Conservation (phyloP, 2,888 invertebrate species). For the Drosophila longiperda region DNA sequence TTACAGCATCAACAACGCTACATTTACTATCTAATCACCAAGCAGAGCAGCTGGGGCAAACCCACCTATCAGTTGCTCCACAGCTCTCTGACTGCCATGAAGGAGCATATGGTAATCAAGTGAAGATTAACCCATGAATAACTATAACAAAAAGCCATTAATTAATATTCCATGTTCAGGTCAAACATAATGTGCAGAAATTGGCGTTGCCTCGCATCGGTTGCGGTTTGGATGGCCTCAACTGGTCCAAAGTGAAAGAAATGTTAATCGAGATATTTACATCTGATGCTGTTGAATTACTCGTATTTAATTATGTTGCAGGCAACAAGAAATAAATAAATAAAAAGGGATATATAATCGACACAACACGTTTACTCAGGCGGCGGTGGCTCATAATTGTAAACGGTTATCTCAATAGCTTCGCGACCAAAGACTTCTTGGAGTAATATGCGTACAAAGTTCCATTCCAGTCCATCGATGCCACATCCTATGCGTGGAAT, state of each 20-base stretch:
- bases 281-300: constrained; percentile 85
- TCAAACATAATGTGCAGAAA: constrained; percentile 85
- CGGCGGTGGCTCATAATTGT: constrained; percentile 85
- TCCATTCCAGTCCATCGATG: constrained; percentile 88
- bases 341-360: constrained; percentile 22
- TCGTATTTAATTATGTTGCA: constrained; percentile 85
- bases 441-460: constrained; percentile 86
- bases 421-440: constrained; percentile 86
- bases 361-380: not conserved
- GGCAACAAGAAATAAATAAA: constrained; percentile 16
- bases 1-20: constrained; percentile 83
- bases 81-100: constrained; percentile 83
- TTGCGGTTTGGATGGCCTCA: constrained; percentile 88
- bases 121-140: not conserved
- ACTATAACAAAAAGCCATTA: not conserved
- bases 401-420: constrained; percentile 86
- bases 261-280: constrained; percentile 86
- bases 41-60: constrained; percentile 86
- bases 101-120: constrained; percentile 81
- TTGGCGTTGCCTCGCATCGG: constrained; percentile 88
- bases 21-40: constrained; percentile 88
- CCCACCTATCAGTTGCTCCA: constrained; percentile 85
- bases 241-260: constrained; percentile 87
- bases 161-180: constrained; percentile 49
- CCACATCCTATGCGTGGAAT: constrained; percentile 89